Evolutionary conservation across 2,113 vertebrate species (phyloP).

Genomic region (Ondatra zibethicus): DNA sequence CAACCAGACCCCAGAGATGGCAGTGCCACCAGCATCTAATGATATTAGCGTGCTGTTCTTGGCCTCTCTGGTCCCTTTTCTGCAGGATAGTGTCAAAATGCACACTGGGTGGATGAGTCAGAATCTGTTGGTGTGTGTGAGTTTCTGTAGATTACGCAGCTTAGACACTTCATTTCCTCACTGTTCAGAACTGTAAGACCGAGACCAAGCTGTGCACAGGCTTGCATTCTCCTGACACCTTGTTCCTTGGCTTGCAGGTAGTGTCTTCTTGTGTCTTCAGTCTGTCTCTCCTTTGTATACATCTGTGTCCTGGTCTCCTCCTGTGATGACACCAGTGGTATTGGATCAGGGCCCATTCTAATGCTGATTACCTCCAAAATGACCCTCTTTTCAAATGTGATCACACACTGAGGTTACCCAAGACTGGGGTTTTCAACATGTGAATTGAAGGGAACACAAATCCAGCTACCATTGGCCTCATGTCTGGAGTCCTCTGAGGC

Average conservation of each 20-base stretch:
- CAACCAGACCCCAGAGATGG: background rate
- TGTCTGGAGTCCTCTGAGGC: background rate
- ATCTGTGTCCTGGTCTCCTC: background rate
- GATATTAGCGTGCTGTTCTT: background rate
- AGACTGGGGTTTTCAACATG: background rate
- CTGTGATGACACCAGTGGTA: background rate
- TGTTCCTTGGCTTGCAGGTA: background rate
- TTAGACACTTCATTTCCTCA: background rate
- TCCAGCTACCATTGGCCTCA: background rate
- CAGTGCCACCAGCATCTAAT: background rate
- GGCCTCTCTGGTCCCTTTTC: background rate
- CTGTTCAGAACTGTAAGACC: background rate
- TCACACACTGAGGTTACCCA: background rate
- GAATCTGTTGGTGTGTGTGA: background rate
- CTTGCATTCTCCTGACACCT: background rate
- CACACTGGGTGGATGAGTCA: background rate
- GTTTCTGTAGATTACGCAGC: fast-evolving
- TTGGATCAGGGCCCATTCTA: background rate
- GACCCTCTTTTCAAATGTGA: background rate
- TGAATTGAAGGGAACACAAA: background rate
- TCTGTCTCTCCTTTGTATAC: background rate
- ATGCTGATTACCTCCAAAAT: background rate
- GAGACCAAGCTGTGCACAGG: background rate
- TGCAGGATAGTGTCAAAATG: background rate
- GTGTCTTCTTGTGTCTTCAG: background rate